Evolutionary conservation across 2,113 vertebrate genomes (phyloP), one percentile per base, ranked within the genome.

Genomic region (Syrmaticus mikado): DNA sequence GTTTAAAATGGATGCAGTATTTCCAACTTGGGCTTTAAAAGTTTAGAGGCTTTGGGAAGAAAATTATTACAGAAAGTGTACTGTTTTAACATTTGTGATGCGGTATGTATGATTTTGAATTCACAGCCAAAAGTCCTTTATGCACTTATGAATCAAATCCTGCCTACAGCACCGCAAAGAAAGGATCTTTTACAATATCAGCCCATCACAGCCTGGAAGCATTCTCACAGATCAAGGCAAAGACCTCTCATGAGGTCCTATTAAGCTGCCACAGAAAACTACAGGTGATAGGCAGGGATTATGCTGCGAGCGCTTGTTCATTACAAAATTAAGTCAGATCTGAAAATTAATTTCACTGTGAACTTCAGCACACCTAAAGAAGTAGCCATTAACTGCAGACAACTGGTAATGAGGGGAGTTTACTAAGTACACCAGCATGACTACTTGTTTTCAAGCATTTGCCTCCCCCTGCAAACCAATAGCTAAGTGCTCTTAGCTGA

Each of bases 181-280:
- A 57, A 84, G 53, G 30, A 57, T 82, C 6, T 4, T 73, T 75
- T 87, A 19, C 14, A 11, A 0, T 43, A 65, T 62, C 38, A 73
- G 50, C 45, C 71, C 32, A 6, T 32, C 25, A 36, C 43, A 94
- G 36, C 46, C 46, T 78, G 71, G 30, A 70, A 94, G 66, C 22
- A 36, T n/a, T 87, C 17, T 57, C 22, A 41, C 48, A 41, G 32
- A 62, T 55, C 46, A 78, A 82, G 86, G 70, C 62, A 38, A 73
- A 34, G 24, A 70, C 67, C 72, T 92, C 78, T 94, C 71, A n/a
- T 89, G 77, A 90, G 86, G 84, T 76, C 57, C 84, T 32, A 36
- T 75, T 75, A 89, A 84, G 52, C 46, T 95, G 73, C 50, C 50
- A 67, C 55, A 18, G 85, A 53, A 83, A 88, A 17, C 52, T 65